phyloP scores from a whole-genome alignment of 2,113 vertebrate species.

The Butastur rufipennis region DNA sequence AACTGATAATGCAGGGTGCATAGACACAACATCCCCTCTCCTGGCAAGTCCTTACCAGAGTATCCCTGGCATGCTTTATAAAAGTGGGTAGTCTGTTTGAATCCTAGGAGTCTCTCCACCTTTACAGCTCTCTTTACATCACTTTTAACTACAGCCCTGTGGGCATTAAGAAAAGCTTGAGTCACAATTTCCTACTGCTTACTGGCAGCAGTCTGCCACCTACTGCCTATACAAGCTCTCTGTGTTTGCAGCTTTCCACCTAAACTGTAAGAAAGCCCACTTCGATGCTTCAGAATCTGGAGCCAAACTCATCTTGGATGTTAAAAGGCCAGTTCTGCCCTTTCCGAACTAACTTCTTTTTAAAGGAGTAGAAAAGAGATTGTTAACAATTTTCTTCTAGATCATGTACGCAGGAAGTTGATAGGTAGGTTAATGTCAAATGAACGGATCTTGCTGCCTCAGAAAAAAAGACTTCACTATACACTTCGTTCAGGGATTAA shows the following conservation, averaged over 20 bases:
- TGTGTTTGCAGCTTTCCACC: background rate
- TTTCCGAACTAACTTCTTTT: background rate
- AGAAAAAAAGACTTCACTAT: background rate
- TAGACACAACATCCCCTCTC: background rate
- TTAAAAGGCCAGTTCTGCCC: background rate
- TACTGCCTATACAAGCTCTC: slow-evolving; percentile 1
- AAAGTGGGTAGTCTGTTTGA: background rate
- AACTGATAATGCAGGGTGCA: background rate
- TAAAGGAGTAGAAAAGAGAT: background rate
- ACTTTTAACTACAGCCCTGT: background rate
- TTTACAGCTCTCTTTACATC: background rate
- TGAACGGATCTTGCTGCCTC: background rate
- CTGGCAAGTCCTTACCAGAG: background rate
- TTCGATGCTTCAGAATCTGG: background rate
- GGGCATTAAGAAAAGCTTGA: background rate
- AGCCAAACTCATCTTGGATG: background rate
- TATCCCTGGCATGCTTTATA: background rate
- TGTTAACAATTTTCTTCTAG: background rate
- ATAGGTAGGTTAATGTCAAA: background rate
- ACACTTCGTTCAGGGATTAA: background rate
- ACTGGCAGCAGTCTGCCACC: slow-evolving; percentile 55
- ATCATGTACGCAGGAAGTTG: background rate
- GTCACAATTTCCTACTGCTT: background rate
- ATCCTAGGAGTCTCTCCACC: background rate
- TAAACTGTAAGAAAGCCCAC: background rate